Percentiles rank a stretch among this genome's conserved stretches.
Evolutionary conservation across 1,140 invertebrate genomes (phyloP).

Genomic region (Monomorium pharaonis): DNA sequence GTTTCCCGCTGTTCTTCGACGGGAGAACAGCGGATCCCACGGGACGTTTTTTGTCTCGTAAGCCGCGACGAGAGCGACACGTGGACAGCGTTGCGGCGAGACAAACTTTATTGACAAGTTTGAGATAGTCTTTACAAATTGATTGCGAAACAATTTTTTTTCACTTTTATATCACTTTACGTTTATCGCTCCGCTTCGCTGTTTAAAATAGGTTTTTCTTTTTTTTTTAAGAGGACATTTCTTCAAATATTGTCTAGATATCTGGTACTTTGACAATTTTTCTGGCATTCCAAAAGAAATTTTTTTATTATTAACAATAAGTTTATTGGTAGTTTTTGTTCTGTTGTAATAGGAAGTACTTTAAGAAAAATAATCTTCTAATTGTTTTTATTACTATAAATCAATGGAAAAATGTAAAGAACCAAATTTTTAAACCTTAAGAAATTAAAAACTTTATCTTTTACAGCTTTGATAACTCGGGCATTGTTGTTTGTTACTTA

Average conservation of each 20-base stretch:
- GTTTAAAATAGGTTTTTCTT: too few relatives aligned
- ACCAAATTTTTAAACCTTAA: too few relatives aligned
- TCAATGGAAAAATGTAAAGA: too few relatives aligned
- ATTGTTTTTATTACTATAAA: not conserved
- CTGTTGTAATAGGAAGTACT: not conserved
- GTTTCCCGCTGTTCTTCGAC: not conserved
- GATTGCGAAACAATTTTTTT: not conserved
- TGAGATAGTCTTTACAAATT: not conserved
- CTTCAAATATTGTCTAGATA: not conserved
- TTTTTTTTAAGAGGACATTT: not conserved
- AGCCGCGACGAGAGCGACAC: not conserved
- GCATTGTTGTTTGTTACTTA: too few relatives aligned
- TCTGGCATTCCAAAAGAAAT: not conserved
- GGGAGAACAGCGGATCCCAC: too few relatives aligned
- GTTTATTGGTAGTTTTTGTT: not conserved
- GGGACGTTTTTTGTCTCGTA: too few relatives aligned
- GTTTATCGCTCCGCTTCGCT: too few relatives aligned
- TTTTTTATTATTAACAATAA: not conserved
- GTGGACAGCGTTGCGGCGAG: not conserved
- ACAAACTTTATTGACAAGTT: not conserved
- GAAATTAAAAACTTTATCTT: too few relatives aligned
- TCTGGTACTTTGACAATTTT: not conserved
- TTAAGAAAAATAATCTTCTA: not conserved
- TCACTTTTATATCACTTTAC: not conserved
- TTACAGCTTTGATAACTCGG: too few relatives aligned